Base-by-base conservation (phyloP, 2,113 vertebrate species). In the Columba janthina region DNA sequence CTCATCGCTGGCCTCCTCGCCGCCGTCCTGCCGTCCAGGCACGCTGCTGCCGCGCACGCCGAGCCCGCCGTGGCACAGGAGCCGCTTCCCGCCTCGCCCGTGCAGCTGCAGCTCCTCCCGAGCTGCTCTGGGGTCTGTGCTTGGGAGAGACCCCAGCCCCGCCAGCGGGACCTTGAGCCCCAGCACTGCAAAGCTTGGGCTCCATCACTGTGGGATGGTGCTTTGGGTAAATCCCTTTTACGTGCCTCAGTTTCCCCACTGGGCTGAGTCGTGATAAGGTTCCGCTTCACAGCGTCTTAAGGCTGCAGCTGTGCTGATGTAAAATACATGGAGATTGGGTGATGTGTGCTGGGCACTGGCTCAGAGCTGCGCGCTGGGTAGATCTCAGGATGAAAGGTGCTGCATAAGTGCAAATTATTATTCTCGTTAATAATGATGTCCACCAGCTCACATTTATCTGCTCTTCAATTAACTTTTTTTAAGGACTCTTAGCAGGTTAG, bases 381-480 rank as follows among this genome's bases (percentile, higher is more conserved):
- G 58, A 50, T 64, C 53, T 85, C 32, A 7, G 54, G 85, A 83
- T 96, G 92, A 94, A 94, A 92, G 81, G 89, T 66, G 80, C 70
- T 56, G 29, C 34, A 25, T 12, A 90, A 86, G 75, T 88, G 71
- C 88, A 92, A 86, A 95, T 97, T 77, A 82, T 91, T 61, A 48
- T 85, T 88, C 89, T n/a, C 73, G 81, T 89, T 97, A 95, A 85
- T 96, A 32, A 85, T 15, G 7, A 74, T 74, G 85, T 93, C 94
- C 90, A 76, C 62, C 92, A 90, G 88, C 94, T 95, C 88, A 53
- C 17, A 7, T 83, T 86, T 86, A 96, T 90, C 95, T 57, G 6
- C 74, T 96, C 91, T 90, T 96, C 96, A 96, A 97, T 96, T 97
- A 95, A 88, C 78, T 95, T 94, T 80, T 85, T 94, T 72, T 24